Percentiles rank a stretch among this genome's conserved stretches.
phyloP scores from a whole-genome alignment of 2,797 vertebrate genomes.

The Parotocinclus haroldoi region DNA sequence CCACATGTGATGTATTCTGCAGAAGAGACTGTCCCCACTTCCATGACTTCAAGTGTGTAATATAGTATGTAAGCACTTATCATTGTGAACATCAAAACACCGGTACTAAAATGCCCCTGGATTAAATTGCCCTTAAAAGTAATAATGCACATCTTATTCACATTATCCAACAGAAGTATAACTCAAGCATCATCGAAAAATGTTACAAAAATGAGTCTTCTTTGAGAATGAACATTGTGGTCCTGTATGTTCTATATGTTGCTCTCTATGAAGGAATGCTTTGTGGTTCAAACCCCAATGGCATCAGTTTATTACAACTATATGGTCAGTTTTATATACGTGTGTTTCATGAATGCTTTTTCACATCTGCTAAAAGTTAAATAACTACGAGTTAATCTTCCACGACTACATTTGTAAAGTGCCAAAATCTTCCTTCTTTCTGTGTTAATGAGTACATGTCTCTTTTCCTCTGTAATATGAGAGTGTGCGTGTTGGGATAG shows the following conservation, averaged over 20 bases:
- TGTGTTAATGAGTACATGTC: constrained; percentile 39
- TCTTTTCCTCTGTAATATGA: constrained; percentile 43
- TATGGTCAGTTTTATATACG: constrained; percentile 51
- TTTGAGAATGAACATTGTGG: constrained; percentile 60
- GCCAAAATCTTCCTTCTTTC: constrained; percentile 64
- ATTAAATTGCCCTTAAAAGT: no score
- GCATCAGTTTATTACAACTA: constrained; percentile 51
- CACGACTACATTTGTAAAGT: constrained; percentile 56
- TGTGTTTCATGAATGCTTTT: constrained; percentile 52
- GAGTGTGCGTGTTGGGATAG: constrained; percentile 41
- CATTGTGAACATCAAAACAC: not conserved
- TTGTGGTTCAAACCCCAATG: constrained; percentile 57
- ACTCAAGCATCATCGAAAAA: constrained; percentile 19
- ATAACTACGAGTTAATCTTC: constrained; percentile 47
- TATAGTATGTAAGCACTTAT: constrained; percentile 28
- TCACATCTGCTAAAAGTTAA: constrained; percentile 35
- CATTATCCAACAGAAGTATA: not conserved
- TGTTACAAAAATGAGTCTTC: constrained; percentile 50
- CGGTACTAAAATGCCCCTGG: no score
- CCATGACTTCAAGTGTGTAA: not conserved
- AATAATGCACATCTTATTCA: not conserved
- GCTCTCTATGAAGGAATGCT: constrained; percentile 76
- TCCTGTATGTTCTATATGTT: constrained; percentile 64
- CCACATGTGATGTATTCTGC: constrained; percentile 71
- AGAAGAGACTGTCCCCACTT: constrained; percentile 53